phyloP scores from a whole-genome alignment of 2,797 vertebrate genomes.

The Phrynocephalus vlangalii region DNA sequence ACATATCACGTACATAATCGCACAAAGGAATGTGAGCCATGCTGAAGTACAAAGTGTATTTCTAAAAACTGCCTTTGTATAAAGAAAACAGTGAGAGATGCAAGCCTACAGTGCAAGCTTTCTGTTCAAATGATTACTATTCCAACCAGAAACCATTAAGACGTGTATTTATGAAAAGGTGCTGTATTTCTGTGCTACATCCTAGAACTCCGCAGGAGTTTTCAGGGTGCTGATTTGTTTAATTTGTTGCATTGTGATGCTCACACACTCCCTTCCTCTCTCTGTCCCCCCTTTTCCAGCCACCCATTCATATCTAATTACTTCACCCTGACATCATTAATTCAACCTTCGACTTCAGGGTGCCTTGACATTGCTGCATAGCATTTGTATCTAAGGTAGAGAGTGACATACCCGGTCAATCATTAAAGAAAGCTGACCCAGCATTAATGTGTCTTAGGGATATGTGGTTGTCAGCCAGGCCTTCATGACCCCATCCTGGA shows the following conservation, averaged over 20 bases:
- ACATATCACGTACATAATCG: constrained; percentile 20
- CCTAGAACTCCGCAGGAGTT: constrained; percentile 12
- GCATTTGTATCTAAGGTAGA: not conserved
- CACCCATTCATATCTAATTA: not conserved
- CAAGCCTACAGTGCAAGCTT: constrained; percentile 18
- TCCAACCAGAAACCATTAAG: constrained; percentile 29
- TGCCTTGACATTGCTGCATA: not conserved
- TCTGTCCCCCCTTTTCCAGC: not conserved
- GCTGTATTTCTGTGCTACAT: no score
- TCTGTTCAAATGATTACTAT: constrained; percentile 13
- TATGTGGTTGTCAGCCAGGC: not conserved
- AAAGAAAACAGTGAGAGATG: constrained; percentile 15
- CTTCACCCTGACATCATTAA: not conserved
- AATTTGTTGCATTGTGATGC: not conserved
- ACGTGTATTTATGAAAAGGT: constrained; percentile 3
- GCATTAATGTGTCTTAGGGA: not conserved
- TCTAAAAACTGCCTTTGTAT: not conserved
- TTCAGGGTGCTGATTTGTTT: not conserved
- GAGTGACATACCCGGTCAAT: not conserved
- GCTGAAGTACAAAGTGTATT: constrained; percentile 25
- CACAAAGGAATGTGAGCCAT: constrained; percentile 1
- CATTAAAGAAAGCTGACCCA: not conserved
- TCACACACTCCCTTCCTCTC: not conserved
- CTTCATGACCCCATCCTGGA: constrained; percentile 9
- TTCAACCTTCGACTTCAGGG: not conserved